Evolutionary conservation across 2,888 invertebrate species (phyloP).

Genomic region (Melangyna quadrimaculata): DNA sequence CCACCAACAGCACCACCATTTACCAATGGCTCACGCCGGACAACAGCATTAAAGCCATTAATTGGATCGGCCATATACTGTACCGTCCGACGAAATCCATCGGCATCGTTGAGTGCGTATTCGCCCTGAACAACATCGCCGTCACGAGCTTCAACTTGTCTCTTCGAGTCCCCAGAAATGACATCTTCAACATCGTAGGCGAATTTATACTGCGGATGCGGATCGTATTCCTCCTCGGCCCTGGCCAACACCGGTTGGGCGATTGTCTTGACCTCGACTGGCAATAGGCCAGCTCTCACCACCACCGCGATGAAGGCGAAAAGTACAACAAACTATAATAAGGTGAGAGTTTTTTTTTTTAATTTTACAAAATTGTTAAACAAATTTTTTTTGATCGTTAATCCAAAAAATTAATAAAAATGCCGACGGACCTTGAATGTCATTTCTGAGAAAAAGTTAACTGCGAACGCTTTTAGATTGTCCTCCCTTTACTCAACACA

Average conservation of each 20-base stretch:
- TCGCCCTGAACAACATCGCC: slow-evolving; percentile 76
- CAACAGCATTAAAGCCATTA: slow-evolving; percentile 75
- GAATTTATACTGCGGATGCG: slow-evolving; percentile 75
- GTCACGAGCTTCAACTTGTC: slow-evolving; percentile 75
- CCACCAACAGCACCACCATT: slow-evolving; percentile 11
- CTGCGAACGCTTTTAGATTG: slow-evolving; percentile 49
- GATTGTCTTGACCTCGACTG: slow-evolving; percentile 41
- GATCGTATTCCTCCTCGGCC: slow-evolving; percentile 72
- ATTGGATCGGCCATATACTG: slow-evolving; percentile 74
- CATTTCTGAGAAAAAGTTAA: slow-evolving; percentile 65
- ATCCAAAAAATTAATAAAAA: slow-evolving; percentile 11
- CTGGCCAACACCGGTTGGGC: slow-evolving; percentile 64
- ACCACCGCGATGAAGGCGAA: slow-evolving; percentile 66
- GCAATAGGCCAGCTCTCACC: slow-evolving; percentile 62
- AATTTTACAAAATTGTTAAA: neutral
- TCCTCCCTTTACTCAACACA: slow-evolving; percentile 79
- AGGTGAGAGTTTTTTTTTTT: slow-evolving; percentile 10
- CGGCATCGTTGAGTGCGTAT: slow-evolving; percentile 75
- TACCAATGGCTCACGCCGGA: slow-evolving; percentile 60
- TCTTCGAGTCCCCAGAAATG: slow-evolving; percentile 76
- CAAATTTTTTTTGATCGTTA: neutral
- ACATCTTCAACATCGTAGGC: slow-evolving; percentile 75
- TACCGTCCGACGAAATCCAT: slow-evolving; percentile 74
- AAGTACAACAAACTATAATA: slow-evolving; percentile 62
- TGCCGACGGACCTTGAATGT: slow-evolving; percentile 69